Conservation (phyloP, 2,888 invertebrate species). For the Saturnia pavonia region DNA sequence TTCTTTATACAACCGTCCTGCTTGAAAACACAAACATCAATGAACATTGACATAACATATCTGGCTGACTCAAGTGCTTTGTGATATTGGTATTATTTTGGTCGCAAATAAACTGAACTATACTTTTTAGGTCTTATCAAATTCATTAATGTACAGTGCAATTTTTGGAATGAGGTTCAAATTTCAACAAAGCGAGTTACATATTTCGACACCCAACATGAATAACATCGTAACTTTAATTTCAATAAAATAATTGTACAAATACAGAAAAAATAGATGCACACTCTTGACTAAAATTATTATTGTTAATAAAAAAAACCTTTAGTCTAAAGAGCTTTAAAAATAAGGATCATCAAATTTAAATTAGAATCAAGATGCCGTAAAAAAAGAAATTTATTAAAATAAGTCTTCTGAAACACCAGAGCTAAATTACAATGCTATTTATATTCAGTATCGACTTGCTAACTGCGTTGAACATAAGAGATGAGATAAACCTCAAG, state of each 20-base stretch:
- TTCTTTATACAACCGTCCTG: constrained; percentile 52
- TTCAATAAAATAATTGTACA: too few species aligned
- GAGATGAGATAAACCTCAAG: not conserved
- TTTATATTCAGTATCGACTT: too few species aligned
- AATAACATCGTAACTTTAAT: too few species aligned
- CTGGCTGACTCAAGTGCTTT: constrained; percentile 32
- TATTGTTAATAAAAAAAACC: too few species aligned
- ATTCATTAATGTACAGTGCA: not conserved
- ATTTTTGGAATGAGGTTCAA: not conserved
- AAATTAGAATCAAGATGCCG: too few species aligned
- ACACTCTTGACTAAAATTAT: too few species aligned
- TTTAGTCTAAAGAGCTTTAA: too few species aligned
- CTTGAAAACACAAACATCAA: constrained; percentile 57
- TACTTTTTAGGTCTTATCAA: not conserved
- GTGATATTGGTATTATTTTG: constrained; percentile 38
- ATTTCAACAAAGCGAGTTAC: not conserved
- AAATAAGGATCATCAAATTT: too few species aligned
- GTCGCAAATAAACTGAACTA: not conserved
- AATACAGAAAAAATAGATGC: too few species aligned
- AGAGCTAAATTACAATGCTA: too few species aligned
- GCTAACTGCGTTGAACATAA: not conserved
- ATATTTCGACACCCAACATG: not conserved
- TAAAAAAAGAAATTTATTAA: too few species aligned
- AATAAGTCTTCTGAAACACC: too few species aligned
- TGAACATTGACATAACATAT: constrained; percentile 56